Evolutionary conservation across 2,888 invertebrate species (phyloP), one percentile per base, ranked within the genome.

Genomic region (Pycnomerus fuliginosus): DNA sequence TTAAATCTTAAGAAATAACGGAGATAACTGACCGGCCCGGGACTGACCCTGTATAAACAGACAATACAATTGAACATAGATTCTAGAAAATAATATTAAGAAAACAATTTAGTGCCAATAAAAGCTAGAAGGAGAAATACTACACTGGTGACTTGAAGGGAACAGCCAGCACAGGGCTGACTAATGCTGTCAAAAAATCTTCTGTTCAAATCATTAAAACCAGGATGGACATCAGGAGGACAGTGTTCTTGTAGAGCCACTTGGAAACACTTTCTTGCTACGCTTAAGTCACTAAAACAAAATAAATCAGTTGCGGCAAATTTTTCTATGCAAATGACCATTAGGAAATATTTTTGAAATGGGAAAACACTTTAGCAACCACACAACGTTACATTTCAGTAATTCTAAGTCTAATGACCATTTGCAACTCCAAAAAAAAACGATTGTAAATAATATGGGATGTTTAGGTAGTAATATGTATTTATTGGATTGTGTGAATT

Each of bases 231-330:
- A 10, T 37, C 41, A 37, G 32, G 23, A 10, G 31, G 27, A 16
- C 46, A 46, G 13, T 28, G 17, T 7, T 12, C 13, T 1, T 25
- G 23, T 13, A 46, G 5, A 1, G 24, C 28, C 3, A 20, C 22
- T 8, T 39, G 17, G 12, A 46, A 46, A 14, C 46, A 46, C 4
- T 24, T 46, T 16, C 37, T 41, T 10, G 33, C 27, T 2, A 27
- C 20, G 17, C 16, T 25, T 15, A 46, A 24, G 16, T 41, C 41
- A 10, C 46, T 46, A 16, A 1, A 46, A 45, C 14, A 27, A 37
- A n/a, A n/a, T n/a, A n/a, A n/a, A n/a, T n/a, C n/a, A n/a, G n/a
- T n/a, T n/a, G n/a, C n/a, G n/a, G n/a, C n/a, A n/a, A n/a, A n/a
- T n/a, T n/a, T n/a, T n/a, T n/a, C n/a, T n/a, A n/a, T n/a, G 5